phyloP scores from a whole-genome alignment of 2,797 vertebrate genomes.

The Botia kubotai region DNA sequence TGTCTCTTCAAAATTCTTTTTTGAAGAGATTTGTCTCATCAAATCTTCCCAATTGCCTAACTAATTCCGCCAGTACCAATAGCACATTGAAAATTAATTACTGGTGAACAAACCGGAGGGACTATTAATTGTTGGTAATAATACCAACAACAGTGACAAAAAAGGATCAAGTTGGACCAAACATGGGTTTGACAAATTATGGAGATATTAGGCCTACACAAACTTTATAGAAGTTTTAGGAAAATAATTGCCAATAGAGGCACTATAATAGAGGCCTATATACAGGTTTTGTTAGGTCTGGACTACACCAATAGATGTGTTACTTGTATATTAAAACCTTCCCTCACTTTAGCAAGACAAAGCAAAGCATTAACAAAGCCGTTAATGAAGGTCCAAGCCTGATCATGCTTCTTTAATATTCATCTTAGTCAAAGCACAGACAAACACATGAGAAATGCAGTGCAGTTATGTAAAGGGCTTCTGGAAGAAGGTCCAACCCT shows the following conservation, averaged over 20 bases:
- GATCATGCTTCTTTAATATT: constrained; percentile 47
- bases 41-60: background rate
- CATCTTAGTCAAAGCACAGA: constrained; percentile 34
- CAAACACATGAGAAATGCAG: constrained; percentile 34
- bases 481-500: constrained; percentile 31
- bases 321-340: constrained; percentile 2
- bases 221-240: background rate
- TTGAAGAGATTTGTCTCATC: too few relatives aligned
- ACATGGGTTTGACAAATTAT: background rate
- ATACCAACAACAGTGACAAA: constrained; percentile 5
- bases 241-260: constrained; percentile 16
- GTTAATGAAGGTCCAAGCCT: constrained; percentile 38
- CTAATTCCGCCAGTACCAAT: background rate
- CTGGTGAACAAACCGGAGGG: background rate
- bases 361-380: constrained; percentile 44
- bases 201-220: background rate
- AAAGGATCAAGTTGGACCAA: too few relatives aligned
- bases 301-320: constrained; percentile 16
- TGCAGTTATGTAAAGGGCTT: constrained; percentile 43
- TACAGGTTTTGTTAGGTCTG: constrained; percentile 20
- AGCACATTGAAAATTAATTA: background rate
- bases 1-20: background rate
- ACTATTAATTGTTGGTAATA: background rate
- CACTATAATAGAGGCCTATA: background rate
- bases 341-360: constrained; percentile 37